phyloP scores from a whole-genome alignment of 2,888 invertebrate genomes.

The Morpho helenor region DNA sequence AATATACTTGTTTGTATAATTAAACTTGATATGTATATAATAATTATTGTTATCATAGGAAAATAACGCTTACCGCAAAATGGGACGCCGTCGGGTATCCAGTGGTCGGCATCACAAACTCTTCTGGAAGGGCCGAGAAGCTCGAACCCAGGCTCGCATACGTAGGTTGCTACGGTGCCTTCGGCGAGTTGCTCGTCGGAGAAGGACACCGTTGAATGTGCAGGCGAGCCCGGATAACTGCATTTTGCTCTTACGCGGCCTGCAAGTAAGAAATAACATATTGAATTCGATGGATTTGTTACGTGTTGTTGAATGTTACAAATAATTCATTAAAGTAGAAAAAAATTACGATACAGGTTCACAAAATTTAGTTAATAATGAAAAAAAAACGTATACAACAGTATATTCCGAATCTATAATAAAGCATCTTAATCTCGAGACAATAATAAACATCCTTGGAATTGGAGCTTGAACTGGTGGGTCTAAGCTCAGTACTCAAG shows the following conservation, averaged over 20 bases:
- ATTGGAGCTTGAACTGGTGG: no score
- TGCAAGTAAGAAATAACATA: conserved; percentile 29
- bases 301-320: no score
- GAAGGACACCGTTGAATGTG: conserved; percentile 90
- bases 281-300: neutral
- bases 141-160: conserved; percentile 94
- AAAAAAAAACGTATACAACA: no score
- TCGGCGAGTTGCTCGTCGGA: conserved; percentile 79
- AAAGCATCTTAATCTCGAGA: no score
- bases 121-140: conserved; percentile 91
- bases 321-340: neutral
- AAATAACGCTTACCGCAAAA: conserved; percentile 90
- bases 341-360: neutral
- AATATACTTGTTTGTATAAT: no score
- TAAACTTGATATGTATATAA: no score
- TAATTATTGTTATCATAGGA: neutral
- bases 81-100: conserved; percentile 94
- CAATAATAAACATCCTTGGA: no score
- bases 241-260: conserved; percentile 71
- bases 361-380: no score
- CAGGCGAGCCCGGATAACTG: conserved; percentile 94
- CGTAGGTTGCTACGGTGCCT: conserved; percentile 88
- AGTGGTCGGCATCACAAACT: conserved; percentile 86
- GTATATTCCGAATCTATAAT: no score
- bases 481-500: no score